Conservation (phyloP, 2,888 invertebrate genomes). For the Monopis laevigella region DNA sequence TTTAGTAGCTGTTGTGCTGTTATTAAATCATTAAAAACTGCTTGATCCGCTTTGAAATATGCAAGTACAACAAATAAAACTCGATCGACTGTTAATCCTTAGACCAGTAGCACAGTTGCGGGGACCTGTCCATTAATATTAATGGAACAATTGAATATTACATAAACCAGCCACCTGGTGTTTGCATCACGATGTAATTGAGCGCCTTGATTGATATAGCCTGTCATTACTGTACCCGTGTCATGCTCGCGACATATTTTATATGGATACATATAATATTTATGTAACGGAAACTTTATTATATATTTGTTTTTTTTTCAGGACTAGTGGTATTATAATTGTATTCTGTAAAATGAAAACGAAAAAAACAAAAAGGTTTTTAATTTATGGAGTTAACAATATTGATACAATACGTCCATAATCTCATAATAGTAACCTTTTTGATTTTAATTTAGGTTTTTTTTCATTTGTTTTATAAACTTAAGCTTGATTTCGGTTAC, state of each 20-base stretch:
- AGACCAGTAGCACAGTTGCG: slow-evolving; percentile 10
- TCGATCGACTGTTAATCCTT: slow-evolving; percentile 8
- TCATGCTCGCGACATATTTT: slow-evolving; percentile 5
- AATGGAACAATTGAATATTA: slow-evolving; percentile 37
- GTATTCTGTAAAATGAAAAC: too few species aligned
- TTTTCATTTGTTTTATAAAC: too few species aligned
- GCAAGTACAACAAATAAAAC: slow-evolving; percentile 7
- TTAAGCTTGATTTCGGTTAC: too few species aligned
- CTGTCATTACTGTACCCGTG: slow-evolving; percentile 7
- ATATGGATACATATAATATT: neutral
- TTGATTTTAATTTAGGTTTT: too few species aligned
- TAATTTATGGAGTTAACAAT: too few species aligned
- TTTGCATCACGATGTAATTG: slow-evolving; percentile 37
- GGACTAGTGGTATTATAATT: too few species aligned
- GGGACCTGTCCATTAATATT: slow-evolving; percentile 28
- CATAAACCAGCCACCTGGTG: slow-evolving; percentile 44
- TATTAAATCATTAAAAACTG: too few species aligned
- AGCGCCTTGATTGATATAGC: slow-evolving; percentile 38
- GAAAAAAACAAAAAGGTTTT: too few species aligned
- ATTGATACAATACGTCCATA: too few species aligned
- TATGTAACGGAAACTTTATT: neutral
- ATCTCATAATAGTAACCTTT: too few species aligned
- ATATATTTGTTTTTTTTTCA: too few species aligned
- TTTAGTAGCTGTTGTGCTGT: too few species aligned
- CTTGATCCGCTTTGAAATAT: neutral